Evolutionary conservation across 2,797 vertebrate species (phyloP).

Genomic region (Poliocrania exsul): DNA sequence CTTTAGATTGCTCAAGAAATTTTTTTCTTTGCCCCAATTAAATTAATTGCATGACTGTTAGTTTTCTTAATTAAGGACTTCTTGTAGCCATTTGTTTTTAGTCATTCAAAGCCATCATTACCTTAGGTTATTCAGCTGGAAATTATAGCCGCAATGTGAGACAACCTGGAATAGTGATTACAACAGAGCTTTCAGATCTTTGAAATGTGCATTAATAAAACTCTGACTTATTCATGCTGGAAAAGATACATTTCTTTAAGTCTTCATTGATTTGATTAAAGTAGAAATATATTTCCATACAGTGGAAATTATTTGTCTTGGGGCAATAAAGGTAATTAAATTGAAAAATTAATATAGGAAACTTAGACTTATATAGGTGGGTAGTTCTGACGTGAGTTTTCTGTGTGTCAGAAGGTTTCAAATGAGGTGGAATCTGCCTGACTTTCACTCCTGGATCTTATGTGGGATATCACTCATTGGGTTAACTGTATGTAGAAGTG

Average conservation of each 20-base stretch:
- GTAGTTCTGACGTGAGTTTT: neutral
- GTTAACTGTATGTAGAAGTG: neutral
- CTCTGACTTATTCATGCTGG: neutral
- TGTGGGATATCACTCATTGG: fast-evolving
- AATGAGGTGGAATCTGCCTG: neutral
- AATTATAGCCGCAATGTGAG: neutral
- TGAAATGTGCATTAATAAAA: neutral
- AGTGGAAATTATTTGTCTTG: neutral
- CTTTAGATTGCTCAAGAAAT: fast-evolving
- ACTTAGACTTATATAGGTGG: neutral
- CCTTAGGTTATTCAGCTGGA: neutral
- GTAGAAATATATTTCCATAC: neutral
- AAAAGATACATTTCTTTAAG: neutral
- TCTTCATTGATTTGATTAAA: neutral
- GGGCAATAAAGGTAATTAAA: neutral
- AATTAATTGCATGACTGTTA: neutral
- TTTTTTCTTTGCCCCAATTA: neutral
- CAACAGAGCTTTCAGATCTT: neutral
- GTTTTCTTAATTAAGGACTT: neutral
- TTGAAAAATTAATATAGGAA: neutral
- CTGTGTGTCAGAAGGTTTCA: neutral
- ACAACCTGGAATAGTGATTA: neutral
- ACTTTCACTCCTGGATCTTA: neutral
- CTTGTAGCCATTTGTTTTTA: neutral
- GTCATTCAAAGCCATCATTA: neutral